phyloP scores from a whole-genome alignment of 1,140 invertebrate genomes.

The Euglossa dilemma region DNA sequence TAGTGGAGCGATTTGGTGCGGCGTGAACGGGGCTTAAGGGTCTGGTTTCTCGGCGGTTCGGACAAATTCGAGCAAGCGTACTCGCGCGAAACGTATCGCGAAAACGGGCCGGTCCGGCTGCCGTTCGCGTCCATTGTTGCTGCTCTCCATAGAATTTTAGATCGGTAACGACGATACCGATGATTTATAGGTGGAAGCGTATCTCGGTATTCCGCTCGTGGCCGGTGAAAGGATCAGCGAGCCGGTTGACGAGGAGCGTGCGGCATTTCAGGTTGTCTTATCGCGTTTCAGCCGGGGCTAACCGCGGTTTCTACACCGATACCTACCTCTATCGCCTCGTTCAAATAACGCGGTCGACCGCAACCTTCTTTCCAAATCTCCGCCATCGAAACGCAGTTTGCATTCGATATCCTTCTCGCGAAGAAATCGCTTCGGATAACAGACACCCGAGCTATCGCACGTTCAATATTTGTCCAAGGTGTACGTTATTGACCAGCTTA shows the following conservation, averaged over 20 bases:
- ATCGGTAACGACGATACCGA: constrained; percentile 48
- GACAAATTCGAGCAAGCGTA: constrained; percentile 33
- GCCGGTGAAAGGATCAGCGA: constrained; percentile 31
- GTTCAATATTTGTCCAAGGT: background rate
- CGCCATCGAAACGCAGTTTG: background rate
- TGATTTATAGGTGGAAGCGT: constrained; percentile 45
- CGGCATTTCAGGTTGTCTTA: constrained; percentile 51
- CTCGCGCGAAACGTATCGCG: constrained; percentile 18
- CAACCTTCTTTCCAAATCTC: background rate
- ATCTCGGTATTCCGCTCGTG: constrained; percentile 30
- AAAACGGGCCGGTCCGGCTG: background rate
- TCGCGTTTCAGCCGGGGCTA: constrained; percentile 25
- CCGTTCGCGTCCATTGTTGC: constrained; percentile 36
- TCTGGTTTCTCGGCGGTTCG: background rate
- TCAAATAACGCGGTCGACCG: constrained; percentile 38
- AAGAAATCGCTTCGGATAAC: background rate
- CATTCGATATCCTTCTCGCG: background rate
- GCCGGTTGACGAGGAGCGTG: constrained; percentile 26
- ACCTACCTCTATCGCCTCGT: constrained; percentile 38
- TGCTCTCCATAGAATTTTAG: constrained; percentile 16
- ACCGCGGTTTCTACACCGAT: constrained; percentile 51
- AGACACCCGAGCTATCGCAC: background rate
- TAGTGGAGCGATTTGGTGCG: background rate
- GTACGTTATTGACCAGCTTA: too few species aligned
- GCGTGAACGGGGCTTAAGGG: background rate